Base-by-base conservation (phyloP, 1,140 invertebrate species). In the Tenebrio molitor region DNA sequence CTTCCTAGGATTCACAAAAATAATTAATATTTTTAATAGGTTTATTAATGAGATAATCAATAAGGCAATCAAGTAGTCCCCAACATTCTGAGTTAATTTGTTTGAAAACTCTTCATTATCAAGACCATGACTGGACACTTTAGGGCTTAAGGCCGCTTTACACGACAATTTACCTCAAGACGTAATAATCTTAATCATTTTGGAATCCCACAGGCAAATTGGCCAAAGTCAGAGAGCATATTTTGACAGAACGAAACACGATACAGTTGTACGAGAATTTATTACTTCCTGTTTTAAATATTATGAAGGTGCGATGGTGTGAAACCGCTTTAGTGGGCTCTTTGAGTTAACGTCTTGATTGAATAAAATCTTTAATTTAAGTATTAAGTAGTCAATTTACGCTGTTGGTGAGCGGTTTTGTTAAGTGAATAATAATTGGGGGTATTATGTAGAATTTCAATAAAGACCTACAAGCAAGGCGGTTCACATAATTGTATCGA, bases 41-140 rank as follows among this genome's bases (percentile, higher is more conserved):
- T 62, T 71, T 62, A 62, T 39, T 71, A 71, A 71, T 71, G 69
- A 71, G 69, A 62, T 42, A 71, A 63, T 71, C 69, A 71, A 71
- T 63, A 71, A 44, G 50, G 39, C 34, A 71, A 71, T 71, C 41
- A 71, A 71, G 69, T 63, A 63, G 69, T 63, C 50, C 34, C 50
- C 5, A 42, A 39, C 25, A 36, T 41, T 33, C 44, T 42, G 69
- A 62, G 53, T 44, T 71, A 71, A 71, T 71, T 71, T 71, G 69
- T 71, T 71, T 62, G 46, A 41, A 53, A 71, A 58, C 46, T 70
- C 53, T 71, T 71, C 46, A 71, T 71, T 71, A 71, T 71, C 34
- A 34, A 58, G 36, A 33, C 16, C 46, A 29, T 70, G 68, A 70
- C 68, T 53, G 25, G 42, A 53, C 68, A 25, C 8, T 58, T 70